phyloP scores from a whole-genome alignment of 2,797 vertebrate genomes.

The Argentina silus region DNA sequence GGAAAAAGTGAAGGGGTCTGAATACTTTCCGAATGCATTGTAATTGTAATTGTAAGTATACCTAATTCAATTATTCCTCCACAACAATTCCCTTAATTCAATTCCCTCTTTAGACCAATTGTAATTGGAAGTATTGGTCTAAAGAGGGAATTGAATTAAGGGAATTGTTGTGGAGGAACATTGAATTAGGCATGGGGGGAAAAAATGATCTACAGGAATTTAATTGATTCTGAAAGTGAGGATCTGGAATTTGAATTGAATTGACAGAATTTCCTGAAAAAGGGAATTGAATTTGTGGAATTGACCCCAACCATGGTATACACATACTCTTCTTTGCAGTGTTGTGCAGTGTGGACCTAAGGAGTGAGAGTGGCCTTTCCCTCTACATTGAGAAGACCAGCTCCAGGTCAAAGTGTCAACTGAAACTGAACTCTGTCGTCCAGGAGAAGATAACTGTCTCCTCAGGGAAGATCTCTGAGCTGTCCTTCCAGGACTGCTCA shows the following conservation, averaged over 20 bases:
- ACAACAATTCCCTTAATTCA: too few relatives aligned
- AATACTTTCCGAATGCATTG: too few relatives aligned
- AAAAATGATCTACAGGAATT: not conserved
- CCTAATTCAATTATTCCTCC: too few relatives aligned
- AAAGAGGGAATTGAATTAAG: not conserved
- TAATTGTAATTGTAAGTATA: too few relatives aligned
- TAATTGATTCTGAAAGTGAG: too few relatives aligned
- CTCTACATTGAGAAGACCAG: constrained; percentile 63
- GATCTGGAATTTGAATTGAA: too few relatives aligned
- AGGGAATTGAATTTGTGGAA: not conserved
- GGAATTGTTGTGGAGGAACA: not conserved
- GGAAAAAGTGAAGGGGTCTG: too few relatives aligned
- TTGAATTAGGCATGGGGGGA: not conserved
- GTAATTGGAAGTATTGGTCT: too few relatives aligned
- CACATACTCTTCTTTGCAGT: constrained; percentile 45
- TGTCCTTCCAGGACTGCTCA: constrained; percentile 72
- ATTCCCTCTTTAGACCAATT: too few relatives aligned
- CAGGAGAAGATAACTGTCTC: constrained; percentile 52
- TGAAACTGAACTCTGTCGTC: constrained; percentile 56
- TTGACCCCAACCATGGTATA: not conserved
- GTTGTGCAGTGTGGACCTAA: constrained; percentile 61
- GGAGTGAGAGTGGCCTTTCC: constrained; percentile 34
- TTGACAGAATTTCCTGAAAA: too few relatives aligned
- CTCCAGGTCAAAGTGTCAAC: constrained; percentile 59
- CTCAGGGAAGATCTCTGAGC: constrained; percentile 32